Base-by-base conservation (phyloP, 30 jellyfish, hydroid and myxozoan species). In the Chironex yamaguchii region DNA sequence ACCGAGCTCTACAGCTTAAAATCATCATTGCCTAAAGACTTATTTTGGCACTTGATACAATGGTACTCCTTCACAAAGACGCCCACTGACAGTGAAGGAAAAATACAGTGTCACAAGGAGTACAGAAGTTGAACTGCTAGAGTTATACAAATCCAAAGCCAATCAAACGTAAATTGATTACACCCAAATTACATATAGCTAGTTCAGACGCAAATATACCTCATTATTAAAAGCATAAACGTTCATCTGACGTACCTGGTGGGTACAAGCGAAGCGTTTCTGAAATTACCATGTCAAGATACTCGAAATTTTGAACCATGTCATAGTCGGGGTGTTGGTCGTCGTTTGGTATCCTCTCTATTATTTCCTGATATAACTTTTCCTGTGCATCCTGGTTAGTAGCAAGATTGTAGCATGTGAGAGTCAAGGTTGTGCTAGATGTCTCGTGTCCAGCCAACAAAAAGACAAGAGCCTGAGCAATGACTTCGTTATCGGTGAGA, bases 261-360 rank as follows among this genome's bases (percentile, higher is more conserved):
- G 96, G 90, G 34, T 87, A 87, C 34, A 87, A 35, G 14, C 96
- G 87, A 12, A 87, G 83, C 6, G 89, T 76, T 68, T 87, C 96
- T 12, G 84, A 76, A 23, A 87, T 76, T 79, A 82, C 80, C 0
- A 91, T 91, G 22, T 87, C 96, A 30, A 87, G 67, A 58, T 87
- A 87, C 22, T 78, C 72, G 91, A 87, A 49, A 4, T 87, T 63
- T 67, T 48, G 63, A 36, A 87, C 29, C 31, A 68, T 85, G 23
- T 87, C 96, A 32, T 87, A 87, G 2, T 82, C 64, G 0, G 68
- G 71, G n/a, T n/a, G n/a, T 28, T 75, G 17, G 53, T 84, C 94
- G 1, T 33, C 29, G 3, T 82, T 71, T n/a, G n/a, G n/a, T n/a
- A n/a, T n/a, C 12, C 49, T 82, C 14, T 81, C 86, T 32, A 22